Evolutionary conservation across 1,140 invertebrate genomes (phyloP).

Genomic region (Pogonomyrmex barbatus): DNA sequence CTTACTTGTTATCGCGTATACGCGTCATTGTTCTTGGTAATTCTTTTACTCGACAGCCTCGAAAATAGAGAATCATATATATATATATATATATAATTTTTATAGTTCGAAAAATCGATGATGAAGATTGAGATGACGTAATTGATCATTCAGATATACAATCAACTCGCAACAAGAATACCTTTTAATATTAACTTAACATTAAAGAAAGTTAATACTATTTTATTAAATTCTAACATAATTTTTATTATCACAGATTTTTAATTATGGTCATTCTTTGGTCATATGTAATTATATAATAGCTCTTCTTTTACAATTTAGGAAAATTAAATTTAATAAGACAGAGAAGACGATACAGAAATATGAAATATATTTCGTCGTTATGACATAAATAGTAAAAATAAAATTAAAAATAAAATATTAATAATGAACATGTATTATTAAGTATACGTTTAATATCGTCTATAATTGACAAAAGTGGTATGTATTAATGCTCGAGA

Average conservation of each 20-base stretch:
- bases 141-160: neutral
- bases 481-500: neutral
- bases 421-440: neutral
- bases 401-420: neutral
- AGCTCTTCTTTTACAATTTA: neutral
- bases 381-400: neutral
- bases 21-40: constrained; percentile 73
- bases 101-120: constrained; percentile 32
- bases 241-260: neutral
- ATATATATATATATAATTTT: constrained; percentile 15
- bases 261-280: neutral
- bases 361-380: neutral
- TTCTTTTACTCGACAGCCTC: constrained; percentile 45
- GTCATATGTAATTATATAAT: neutral
- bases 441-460: neutral
- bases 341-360: neutral
- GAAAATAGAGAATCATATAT: constrained; percentile 15
- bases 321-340: neutral
- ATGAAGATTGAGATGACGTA: neutral
- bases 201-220: neutral
- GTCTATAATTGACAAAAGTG: neutral
- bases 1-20: constrained; percentile 66
- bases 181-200: neutral
- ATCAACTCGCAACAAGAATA: neutral
- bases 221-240: neutral